phyloP scores from a whole-genome alignment of 2,113 vertebrate species.

The Cryptomyrus ogoouensis region DNA sequence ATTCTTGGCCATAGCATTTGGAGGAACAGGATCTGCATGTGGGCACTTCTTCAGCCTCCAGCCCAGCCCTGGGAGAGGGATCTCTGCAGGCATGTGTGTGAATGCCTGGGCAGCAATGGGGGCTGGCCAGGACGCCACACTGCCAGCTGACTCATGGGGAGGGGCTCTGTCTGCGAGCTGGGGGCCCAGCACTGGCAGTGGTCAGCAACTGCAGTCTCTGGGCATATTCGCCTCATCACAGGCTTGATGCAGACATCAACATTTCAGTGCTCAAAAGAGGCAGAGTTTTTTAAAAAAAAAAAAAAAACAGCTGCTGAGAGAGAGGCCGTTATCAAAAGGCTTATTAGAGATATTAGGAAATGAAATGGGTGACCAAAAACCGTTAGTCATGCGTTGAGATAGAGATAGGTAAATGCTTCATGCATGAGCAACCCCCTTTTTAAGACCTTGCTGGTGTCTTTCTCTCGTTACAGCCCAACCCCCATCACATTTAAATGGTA shows the following conservation, averaged over 20 bases:
- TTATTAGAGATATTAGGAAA: conserved; percentile 50
- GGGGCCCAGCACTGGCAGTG: background rate
- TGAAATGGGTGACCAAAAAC: conserved; percentile 47
- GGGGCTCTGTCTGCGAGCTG: background rate
- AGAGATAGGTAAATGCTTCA: conserved; percentile 49
- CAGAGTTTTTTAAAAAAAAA: background rate
- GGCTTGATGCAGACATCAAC: conserved; percentile 1
- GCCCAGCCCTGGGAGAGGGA: background rate
- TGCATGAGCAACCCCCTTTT: conserved; percentile 41
- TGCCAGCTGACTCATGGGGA: background rate
- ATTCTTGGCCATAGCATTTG: conserved; percentile 31
- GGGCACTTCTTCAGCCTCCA: conserved; percentile 20
- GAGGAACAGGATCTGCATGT: background rate
- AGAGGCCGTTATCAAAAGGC: conserved; percentile 38
- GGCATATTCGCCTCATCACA: background rate
- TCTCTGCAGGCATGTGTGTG: background rate
- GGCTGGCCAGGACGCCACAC: background rate
- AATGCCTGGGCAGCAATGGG: background rate
- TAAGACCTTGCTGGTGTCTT: conserved; percentile 26
- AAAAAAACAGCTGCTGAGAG: conserved; percentile 1
- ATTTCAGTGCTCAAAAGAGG: background rate
- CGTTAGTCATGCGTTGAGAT: conserved; percentile 52
- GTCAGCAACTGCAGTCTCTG: background rate
- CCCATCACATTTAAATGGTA: conserved; percentile 36
- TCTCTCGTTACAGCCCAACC: conserved; percentile 17